Conservation (phyloP, 2,888 invertebrate species). For the Phortica okadai region DNA sequence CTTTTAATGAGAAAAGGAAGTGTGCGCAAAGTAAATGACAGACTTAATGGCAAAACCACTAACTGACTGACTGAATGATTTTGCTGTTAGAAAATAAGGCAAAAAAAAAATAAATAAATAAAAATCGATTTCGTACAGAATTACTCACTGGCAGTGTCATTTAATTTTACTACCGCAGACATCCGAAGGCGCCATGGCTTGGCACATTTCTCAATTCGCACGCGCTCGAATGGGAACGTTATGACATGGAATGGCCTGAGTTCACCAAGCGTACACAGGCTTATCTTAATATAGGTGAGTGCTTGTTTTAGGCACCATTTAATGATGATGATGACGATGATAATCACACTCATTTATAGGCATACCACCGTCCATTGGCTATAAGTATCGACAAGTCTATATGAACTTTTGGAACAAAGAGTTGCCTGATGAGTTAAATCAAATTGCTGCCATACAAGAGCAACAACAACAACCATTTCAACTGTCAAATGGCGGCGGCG, state of each 20-base stretch:
- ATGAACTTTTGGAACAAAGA: slow-evolving; percentile 91
- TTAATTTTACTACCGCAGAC: slow-evolving; percentile 77
- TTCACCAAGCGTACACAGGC: slow-evolving; percentile 86
- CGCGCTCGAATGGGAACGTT: slow-evolving; percentile 82
- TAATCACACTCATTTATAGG: slow-evolving; percentile 75
- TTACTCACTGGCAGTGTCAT: neutral
- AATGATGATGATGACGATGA: neutral
- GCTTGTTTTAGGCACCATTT: neutral
- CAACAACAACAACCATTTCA: slow-evolving; percentile 62
- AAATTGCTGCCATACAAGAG: slow-evolving; percentile 72
- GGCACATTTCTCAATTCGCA: slow-evolving; percentile 82
- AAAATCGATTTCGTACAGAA: neutral
- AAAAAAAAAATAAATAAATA: neutral
- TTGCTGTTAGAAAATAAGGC: too few relatives aligned
- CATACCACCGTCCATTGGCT: slow-evolving; percentile 84
- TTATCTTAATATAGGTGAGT: slow-evolving; percentile 83
- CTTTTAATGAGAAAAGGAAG: neutral
- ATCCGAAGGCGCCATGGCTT: slow-evolving; percentile 85
- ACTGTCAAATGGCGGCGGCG: slow-evolving; percentile 18
- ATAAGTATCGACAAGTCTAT: slow-evolving; percentile 86
- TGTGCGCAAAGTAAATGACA: neutral
- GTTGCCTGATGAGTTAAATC: slow-evolving; percentile 84
- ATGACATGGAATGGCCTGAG: slow-evolving; percentile 89
- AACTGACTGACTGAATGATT: too few relatives aligned
- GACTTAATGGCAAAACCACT: neutral